Evolutionary conservation across 2,113 vertebrate genomes (phyloP), one percentile per base, ranked within the genome.

Genomic region (Sinocyclocheilus anophthalmus): DNA sequence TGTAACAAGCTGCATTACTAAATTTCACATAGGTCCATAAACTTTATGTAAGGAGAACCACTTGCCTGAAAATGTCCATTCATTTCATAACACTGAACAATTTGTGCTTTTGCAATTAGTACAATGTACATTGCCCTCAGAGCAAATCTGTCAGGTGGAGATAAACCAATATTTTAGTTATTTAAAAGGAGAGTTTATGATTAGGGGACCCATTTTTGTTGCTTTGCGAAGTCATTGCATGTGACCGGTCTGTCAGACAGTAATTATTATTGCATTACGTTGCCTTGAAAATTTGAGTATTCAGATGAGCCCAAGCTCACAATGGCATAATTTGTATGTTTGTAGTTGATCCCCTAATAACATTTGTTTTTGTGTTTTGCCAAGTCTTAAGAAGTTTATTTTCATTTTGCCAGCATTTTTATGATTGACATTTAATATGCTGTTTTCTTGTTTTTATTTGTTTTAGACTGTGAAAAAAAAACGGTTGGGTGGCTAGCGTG

Each of bases 391-490:
- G 67, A 48, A 85, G 61, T 83, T 18, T 50, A 45, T 81, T 78
- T 75, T 76, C 42, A 42, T 42, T 42, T 42, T 42, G 42, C 70
- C 53, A 72, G 78, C 82, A 87, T 48, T 76, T 87, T 81, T 84
- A 37, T 88, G 70, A 77, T 82, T 83, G 30, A 73, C 70, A 59
- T 76, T 57, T 59, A 82, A 84, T 57, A 9, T 87, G 82, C 82
- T 84, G 37, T 83, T 83, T 65, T 76, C n/a, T 78, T 84, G 24
- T 84, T 30, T 65, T 18, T 57, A 45, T 84, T 81, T 57, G 80
- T 76, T 84, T 85, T 72, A 85, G 81, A 87, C 84, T 89, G 86
- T 89, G 88, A 89, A 89, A 89, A 45, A 26, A 78, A 75, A 75
- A 87, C 83, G 81, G 42, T 85, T 76, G 85, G 65, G n/a, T 86